phyloP scores from a whole-genome alignment of 2,797 vertebrate genomes.

The Perodicticus potto region DNA sequence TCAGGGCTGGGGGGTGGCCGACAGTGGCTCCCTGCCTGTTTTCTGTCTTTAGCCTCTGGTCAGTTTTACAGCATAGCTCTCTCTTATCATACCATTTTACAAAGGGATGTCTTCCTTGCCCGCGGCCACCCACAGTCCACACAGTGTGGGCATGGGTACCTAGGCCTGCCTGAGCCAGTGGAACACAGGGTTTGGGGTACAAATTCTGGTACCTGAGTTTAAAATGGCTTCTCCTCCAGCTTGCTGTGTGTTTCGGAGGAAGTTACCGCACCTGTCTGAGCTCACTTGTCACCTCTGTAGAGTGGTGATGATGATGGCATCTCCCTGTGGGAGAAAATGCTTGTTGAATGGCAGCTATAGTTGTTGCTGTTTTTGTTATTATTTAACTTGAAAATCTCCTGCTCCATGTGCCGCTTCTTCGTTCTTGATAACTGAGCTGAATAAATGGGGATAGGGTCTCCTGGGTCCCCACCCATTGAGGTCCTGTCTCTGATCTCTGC shows the following conservation, averaged over 20 bases:
- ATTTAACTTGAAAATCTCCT: slow-evolving; percentile 76
- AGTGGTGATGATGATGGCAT: neutral
- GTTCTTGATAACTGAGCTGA: slow-evolving; percentile 43
- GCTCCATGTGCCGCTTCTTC: slow-evolving; percentile 40
- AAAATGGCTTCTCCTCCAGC: neutral
- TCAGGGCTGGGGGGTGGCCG: neutral
- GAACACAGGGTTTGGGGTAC: neutral
- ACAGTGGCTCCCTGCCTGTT: neutral
- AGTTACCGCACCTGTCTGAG: slow-evolving; percentile 25
- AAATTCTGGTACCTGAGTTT: neutral
- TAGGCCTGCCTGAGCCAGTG: neutral
- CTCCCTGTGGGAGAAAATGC: neutral
- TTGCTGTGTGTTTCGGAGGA: slow-evolving; percentile 4
- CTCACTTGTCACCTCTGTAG: neutral
- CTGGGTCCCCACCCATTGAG: neutral
- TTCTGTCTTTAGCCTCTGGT: neutral
- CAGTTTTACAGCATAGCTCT: neutral
- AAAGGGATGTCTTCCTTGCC: neutral
- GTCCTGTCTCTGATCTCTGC: neutral
- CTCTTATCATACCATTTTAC: neutral
- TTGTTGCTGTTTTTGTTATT: slow-evolving; percentile 77
- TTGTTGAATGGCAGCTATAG: slow-evolving; percentile 65
- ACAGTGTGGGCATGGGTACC: neutral
- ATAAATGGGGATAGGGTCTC: neutral
- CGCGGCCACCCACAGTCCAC: neutral